These are phyloP conservation scores for Pempheris klunzingeri DNA, from an alignment of 2,797 vertebrate species.

Conservation along the genomic window DNA sequence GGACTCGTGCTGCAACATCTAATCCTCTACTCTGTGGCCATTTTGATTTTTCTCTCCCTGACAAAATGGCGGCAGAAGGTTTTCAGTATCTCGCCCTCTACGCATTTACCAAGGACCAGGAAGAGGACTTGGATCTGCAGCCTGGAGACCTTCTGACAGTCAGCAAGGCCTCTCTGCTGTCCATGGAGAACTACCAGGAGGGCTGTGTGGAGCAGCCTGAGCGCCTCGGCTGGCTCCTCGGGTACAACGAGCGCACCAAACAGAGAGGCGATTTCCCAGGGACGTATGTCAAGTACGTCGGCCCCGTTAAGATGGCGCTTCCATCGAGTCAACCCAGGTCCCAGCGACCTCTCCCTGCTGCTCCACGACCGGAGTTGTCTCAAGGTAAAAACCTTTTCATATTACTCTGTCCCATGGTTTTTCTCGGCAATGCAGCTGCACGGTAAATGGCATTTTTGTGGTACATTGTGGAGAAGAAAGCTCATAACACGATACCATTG, in stretches of 20 bases:
- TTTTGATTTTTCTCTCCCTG: constrained; percentile 64
- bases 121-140: constrained; percentile 93
- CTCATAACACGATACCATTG: background rate
- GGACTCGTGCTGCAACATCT: constrained; percentile 48
- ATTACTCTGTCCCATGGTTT: background rate
- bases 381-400: constrained; percentile 63
- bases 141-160: constrained; percentile 92
- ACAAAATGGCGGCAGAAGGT: constrained; percentile 88
- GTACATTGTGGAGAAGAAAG: background rate
- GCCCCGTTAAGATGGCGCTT: constrained; percentile 87
- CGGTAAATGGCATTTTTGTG: background rate
- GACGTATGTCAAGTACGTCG: constrained; percentile 93
- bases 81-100: constrained; percentile 94
- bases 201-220: constrained; percentile 90
- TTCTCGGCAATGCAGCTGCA: background rate
- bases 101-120: constrained; percentile 90
- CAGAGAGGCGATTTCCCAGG: constrained; percentile 95
- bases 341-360: constrained; percentile 90
- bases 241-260: constrained; percentile 92
- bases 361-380: constrained; percentile 82
- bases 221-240: constrained; percentile 93
- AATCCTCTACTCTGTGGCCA: constrained; percentile 64
- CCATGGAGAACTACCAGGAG: constrained; percentile 88
- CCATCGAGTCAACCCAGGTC: constrained; percentile 89
- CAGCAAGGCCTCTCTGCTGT: constrained; percentile 90